Percentiles rank a stretch among this genome's conserved stretches.
These are phyloP conservation scores for Dyspetes luteomarginatus DNA, from an alignment of 2,888 invertebrate genomes.

Conservation along the genomic window DNA sequence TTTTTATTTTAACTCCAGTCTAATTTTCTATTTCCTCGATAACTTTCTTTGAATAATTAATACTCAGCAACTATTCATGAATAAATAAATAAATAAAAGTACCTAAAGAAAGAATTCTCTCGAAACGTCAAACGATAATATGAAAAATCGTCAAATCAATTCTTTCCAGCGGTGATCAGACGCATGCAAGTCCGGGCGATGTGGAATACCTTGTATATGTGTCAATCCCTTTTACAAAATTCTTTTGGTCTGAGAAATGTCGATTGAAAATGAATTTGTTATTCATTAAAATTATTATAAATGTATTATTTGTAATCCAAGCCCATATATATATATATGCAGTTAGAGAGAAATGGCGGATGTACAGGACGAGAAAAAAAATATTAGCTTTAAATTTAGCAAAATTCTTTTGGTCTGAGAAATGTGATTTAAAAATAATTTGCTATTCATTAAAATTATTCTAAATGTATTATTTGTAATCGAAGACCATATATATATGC, in stretches of 20 bases:
- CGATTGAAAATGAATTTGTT: background rate
- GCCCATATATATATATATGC: background rate
- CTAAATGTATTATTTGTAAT: background rate
- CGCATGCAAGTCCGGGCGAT: too few relatives aligned
- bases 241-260: background rate
- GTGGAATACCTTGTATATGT: background rate
- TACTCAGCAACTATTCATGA: too few relatives aligned
- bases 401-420: constrained; percentile 2
- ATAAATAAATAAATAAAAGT: too few relatives aligned
- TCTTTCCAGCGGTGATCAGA: too few relatives aligned
- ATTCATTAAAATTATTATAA: background rate
- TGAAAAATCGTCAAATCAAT: too few relatives aligned
- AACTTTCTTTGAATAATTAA: too few relatives aligned
- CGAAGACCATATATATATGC: background rate
- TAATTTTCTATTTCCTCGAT: too few relatives aligned
- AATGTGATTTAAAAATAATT: background rate
- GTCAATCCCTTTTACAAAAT: constrained; percentile 38
- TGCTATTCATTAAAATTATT: background rate
- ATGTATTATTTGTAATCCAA: too few relatives aligned
- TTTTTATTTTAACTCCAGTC: too few relatives aligned
- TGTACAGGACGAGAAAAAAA: background rate
- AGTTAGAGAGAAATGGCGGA: background rate
- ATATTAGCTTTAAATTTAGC: too few relatives aligned
- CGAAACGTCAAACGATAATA: too few relatives aligned
- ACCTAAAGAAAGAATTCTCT: too few relatives aligned